A percentile compares a stretch with the other conserved stretches of the same genome.
Conservation (phyloP, 2,113 vertebrate species). For the Mesoclemmys tuberculata region DNA sequence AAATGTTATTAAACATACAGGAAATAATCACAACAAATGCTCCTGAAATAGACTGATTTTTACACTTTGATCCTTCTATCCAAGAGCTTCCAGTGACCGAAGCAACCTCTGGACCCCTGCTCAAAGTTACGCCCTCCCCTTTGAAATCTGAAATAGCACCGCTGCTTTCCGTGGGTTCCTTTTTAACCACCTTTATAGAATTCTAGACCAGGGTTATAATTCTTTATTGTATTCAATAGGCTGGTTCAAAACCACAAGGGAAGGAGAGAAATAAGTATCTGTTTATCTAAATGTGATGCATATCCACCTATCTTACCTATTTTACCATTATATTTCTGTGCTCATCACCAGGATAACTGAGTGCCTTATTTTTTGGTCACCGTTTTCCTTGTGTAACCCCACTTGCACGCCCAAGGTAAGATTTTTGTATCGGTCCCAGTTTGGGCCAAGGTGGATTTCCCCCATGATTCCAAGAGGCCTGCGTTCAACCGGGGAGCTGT, state of each 20-base stretch:
- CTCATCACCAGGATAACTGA: not conserved
- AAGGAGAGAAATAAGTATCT: not conserved
- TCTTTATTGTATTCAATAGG: not conserved
- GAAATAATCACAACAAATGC: not conserved
- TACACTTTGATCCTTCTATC: not conserved
- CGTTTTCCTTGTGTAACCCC: not conserved
- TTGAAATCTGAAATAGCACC: not conserved
- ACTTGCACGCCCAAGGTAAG: not conserved
- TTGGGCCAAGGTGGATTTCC: not conserved
- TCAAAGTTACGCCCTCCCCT: too few relatives aligned
- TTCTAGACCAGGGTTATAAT: not conserved
- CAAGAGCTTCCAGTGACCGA: not conserved
- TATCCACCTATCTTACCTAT: not conserved
- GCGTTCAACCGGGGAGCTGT: not conserved
- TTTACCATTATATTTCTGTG: not conserved
- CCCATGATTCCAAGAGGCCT: not conserved
- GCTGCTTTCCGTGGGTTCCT: not conserved
- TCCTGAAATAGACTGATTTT: not conserved
- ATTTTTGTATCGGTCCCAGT: not conserved
- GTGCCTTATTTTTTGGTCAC: not conserved
- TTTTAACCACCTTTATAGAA: not conserved
- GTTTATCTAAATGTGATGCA: not conserved
- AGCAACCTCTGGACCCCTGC: not conserved
- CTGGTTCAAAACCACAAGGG: not conserved
- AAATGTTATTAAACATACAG: not conserved